Conservation (phyloP, 2,113 vertebrate species). For the Datnioides undecimradiatus region DNA sequence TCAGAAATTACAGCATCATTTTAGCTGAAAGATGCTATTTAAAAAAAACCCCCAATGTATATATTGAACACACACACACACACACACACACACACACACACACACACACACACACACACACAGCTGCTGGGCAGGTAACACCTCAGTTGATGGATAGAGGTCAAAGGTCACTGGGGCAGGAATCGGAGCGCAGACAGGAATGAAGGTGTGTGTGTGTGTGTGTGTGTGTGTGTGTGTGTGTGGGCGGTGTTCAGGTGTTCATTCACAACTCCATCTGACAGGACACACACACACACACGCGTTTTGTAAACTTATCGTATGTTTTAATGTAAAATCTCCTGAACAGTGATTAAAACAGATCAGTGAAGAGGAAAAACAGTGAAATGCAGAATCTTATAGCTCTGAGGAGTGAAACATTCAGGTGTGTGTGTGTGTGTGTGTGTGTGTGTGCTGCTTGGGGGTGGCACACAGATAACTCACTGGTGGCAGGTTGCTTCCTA, state of each 20-base stretch:
- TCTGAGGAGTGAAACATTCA: too few relatives aligned
- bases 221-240: conserved; percentile 38
- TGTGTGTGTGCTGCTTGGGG: conserved; percentile 45
- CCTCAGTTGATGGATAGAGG: conserved; percentile 49
- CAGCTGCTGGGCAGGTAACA: conserved; percentile 43
- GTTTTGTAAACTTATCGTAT: too few relatives aligned
- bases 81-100: conserved; percentile 33
- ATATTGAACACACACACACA: conserved; percentile 33
- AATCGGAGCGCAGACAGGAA: conserved; percentile 58
- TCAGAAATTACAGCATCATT: neutral
- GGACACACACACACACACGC: conserved; percentile 38
- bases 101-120: conserved; percentile 33
- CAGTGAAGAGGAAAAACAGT: too few relatives aligned
- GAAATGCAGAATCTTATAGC: too few relatives aligned
- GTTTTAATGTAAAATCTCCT: too few relatives aligned
- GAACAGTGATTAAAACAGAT: too few relatives aligned
- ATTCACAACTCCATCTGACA: conserved; percentile 78
- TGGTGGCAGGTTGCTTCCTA: conserved; percentile 81
- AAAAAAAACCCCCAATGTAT: too few relatives aligned
- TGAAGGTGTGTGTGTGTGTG: conserved; percentile 11
- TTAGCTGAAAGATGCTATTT: neutral
- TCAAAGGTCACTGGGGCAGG: conserved; percentile 64
- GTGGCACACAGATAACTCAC: conserved; percentile 80
- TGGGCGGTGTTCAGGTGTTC: conserved; percentile 59
- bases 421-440: conserved; percentile 19